Base-by-base conservation (phyloP, 2,113 vertebrate genomes). In the Malurus alboscapulatus region DNA sequence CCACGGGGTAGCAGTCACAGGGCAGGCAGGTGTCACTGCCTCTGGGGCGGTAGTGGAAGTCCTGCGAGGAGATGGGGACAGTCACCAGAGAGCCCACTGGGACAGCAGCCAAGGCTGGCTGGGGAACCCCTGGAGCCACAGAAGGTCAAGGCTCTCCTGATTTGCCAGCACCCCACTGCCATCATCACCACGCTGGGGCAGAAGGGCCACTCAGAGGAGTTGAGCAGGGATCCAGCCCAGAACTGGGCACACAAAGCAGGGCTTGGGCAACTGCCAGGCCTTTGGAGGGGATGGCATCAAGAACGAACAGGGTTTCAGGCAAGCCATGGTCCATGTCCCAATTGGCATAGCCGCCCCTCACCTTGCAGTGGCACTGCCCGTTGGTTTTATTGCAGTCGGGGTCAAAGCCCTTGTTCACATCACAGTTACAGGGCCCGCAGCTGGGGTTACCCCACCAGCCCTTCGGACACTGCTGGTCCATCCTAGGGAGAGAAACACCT, bases 401-500 rank as follows among this genome's bases (percentile, higher is more conserved):
- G 83, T 99, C 99, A 55, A 99, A 99, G 77, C 99, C 99, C 95
- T 99, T 99, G 87, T 95, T 98, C 72, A 97, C 95, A 17, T 99
- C 98, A 93, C 99, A 99, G 98, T 99, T 98, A 95, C 99, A 99
- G 4, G 99, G 99, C 54, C 99, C 99, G 26, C 99, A 99, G 63
- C 98, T 98, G 7, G 98, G 98, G 96, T 97, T 99, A 17, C 99
- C 99, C 99, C 99, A 99, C 99, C 99, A 99, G 29, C 99, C 99
- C 84, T 99, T 98, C 2, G 99, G 99, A 90, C 99, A 99, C 86
- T 99, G 99, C 94, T 99, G 99, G 95, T 99, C 99, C 95, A 98
- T 98, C 97, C 99, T 99, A 93, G 57, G 65, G 79, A 84, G 74
- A 93, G 71, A 69, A 95, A 81, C 17, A 83, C 14, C 25, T 36